Evolutionary conservation across 2,888 invertebrate genomes (phyloP).

Genomic region (Drosophila atripex): DNA sequence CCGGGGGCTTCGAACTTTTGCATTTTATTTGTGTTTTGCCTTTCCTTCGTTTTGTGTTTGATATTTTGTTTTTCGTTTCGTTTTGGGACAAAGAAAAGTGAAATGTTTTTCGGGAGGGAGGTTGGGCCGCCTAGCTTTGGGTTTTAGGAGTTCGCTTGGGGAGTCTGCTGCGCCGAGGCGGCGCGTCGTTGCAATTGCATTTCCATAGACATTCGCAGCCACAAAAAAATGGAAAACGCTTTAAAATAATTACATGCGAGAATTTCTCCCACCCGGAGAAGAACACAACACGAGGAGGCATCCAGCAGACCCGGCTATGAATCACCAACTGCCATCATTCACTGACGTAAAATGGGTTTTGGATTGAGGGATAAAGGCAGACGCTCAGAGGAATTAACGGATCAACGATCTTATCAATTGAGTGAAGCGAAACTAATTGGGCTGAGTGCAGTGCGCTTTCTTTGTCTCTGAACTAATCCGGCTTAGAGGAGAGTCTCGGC

Average conservation of each 20-base stretch:
- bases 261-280: constrained; percentile 17
- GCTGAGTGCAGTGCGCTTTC: constrained; percentile 9
- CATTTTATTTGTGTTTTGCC: constrained; percentile 37
- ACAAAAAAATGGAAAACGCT: constrained; percentile 41
- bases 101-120: constrained; percentile 57
- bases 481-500: neutral
- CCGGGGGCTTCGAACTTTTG: constrained; percentile 70
- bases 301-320: constrained; percentile 12
- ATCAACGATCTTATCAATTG: constrained; percentile 35
- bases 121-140: constrained; percentile 20
- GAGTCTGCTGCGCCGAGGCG: neutral
- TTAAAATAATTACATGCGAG: constrained; percentile 53
- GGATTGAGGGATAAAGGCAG: constrained; percentile 15
- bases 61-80: constrained; percentile 31
- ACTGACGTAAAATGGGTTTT: constrained; percentile 13
- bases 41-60: constrained; percentile 3
- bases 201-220: constrained; percentile 43
- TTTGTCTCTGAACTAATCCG: constrained; percentile 12
- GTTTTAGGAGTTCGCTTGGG: constrained; percentile 30
- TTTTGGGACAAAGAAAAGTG: constrained; percentile 71
- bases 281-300: no score
- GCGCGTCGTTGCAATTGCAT: constrained; percentile 44
- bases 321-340: constrained; percentile 34
- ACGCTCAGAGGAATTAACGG: constrained; percentile 12
- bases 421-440: constrained; percentile 30